Conservation (phyloP, 2,797 vertebrate genomes). For the Parotocinclus haroldoi region DNA sequence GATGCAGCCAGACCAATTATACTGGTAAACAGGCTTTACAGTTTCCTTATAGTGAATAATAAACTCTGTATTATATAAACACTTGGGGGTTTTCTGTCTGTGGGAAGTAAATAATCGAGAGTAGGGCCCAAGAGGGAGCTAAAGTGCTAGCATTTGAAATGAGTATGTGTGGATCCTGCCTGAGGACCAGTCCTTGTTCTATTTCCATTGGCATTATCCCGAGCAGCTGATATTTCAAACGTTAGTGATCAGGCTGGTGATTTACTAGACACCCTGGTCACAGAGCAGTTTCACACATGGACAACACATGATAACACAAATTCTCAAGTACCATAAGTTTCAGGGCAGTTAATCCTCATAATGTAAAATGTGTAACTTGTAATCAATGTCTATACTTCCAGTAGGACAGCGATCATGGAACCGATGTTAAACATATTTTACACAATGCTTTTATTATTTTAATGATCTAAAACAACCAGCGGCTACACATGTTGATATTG, state of each 20-base stretch:
- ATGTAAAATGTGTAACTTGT: slow-evolving; percentile 6
- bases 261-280: slow-evolving; percentile 50
- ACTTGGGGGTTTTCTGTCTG: neutral
- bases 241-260: slow-evolving; percentile 54
- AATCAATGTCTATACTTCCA: slow-evolving; percentile 23
- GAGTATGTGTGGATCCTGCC: slow-evolving; percentile 57
- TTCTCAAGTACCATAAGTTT: slow-evolving; percentile 47
- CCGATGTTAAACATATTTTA: no score
- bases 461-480: no score
- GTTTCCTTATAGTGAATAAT: neutral
- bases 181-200: slow-evolving; percentile 55
- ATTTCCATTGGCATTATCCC: slow-evolving; percentile 68
- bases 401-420: neutral
- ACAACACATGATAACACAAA: slow-evolving; percentile 34
- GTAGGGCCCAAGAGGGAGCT: slow-evolving; percentile 54
- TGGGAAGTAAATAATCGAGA: slow-evolving; percentile 53
- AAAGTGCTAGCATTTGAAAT: slow-evolving; percentile 59
- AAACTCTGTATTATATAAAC: neutral
- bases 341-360: slow-evolving; percentile 31
- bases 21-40: neutral
- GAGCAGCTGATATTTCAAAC: slow-evolving; percentile 67
- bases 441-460: no score
- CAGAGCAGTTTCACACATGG: slow-evolving; percentile 39
- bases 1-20: neutral
- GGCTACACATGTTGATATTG: no score